phyloP scores from a whole-genome alignment of 2,113 vertebrate species.

The Microtus pennsylvanicus region DNA sequence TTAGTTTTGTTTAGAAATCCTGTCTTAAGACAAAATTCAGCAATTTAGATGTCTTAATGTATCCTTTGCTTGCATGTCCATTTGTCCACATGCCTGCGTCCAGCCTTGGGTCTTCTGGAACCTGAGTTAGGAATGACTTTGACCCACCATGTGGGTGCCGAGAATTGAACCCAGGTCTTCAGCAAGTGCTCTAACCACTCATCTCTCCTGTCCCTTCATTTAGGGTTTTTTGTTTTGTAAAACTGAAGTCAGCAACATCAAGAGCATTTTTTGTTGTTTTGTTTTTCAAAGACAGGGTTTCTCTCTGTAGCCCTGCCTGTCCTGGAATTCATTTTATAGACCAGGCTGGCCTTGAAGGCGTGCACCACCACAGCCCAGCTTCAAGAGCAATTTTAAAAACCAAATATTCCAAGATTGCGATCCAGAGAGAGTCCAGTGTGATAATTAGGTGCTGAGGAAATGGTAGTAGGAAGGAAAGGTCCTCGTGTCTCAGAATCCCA shows the following conservation, averaged over 20 bases:
- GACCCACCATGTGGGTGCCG: background rate
- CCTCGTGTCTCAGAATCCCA: background rate
- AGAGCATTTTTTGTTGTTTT: background rate
- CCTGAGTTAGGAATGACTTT: background rate
- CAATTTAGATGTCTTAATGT: background rate
- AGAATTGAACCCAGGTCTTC: background rate
- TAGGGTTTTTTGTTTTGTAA: background rate
- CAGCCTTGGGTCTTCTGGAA: background rate
- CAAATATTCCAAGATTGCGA: background rate
- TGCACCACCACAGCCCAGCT: background rate
- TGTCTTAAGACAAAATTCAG: background rate
- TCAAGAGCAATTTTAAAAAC: background rate
- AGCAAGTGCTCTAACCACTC: background rate
- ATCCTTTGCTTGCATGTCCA: background rate
- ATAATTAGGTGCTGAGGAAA: background rate
- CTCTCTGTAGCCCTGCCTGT: background rate
- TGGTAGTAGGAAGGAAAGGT: background rate
- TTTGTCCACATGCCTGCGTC: background rate
- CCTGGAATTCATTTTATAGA: background rate
- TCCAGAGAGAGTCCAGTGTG: background rate
- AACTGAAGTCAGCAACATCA: background rate
- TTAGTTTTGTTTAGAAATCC: background rate
- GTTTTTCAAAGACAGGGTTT: background rate
- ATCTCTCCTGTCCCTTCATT: background rate
- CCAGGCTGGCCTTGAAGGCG: background rate